Evolutionary conservation across 1,140 invertebrate genomes (phyloP).

Genomic region (Pygmarrhopalites habei): DNA sequence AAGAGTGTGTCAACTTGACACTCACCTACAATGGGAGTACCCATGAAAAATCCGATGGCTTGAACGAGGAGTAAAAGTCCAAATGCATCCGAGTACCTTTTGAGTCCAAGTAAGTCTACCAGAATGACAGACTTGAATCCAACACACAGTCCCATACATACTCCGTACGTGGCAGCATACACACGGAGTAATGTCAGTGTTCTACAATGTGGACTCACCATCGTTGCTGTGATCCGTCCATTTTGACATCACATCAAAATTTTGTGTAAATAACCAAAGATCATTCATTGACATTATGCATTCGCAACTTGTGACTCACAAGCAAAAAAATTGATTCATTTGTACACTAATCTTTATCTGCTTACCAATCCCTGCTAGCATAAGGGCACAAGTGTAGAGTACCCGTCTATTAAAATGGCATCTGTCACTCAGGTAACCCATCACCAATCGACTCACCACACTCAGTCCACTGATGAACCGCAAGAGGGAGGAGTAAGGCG

Average conservation of each 20-base stretch:
- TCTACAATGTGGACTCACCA: conserved; percentile 61
- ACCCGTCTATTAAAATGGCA: no score
- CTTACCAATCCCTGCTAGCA: no score
- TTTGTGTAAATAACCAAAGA: no score
- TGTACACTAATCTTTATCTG: no score
- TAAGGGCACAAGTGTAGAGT: no score
- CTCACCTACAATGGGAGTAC: conserved; percentile 77
- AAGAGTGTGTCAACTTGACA: no score
- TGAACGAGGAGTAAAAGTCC: conserved; percentile 85
- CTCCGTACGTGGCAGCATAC: conserved; percentile 76
- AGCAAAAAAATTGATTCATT: conserved; percentile 1
- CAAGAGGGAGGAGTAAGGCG: no score
- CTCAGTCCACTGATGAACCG: no score
- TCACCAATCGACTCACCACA: no score
- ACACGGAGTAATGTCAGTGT: conserved; percentile 58
- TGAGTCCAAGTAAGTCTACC: conserved; percentile 76
- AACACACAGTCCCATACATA: conserved; percentile 85
- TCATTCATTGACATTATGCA: no score
- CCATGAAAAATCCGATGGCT: conserved; percentile 68
- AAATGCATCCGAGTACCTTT: conserved; percentile 84
- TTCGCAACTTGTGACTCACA: no score
- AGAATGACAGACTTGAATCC: conserved; percentile 83
- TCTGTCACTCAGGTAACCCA: no score
- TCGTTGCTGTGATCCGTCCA: conserved; percentile 68
- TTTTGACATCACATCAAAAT: conserved; percentile 5